Evolutionary conservation across 2,797 vertebrate species (phyloP).

Genomic region (Lagorchestes hirsutus): DNA sequence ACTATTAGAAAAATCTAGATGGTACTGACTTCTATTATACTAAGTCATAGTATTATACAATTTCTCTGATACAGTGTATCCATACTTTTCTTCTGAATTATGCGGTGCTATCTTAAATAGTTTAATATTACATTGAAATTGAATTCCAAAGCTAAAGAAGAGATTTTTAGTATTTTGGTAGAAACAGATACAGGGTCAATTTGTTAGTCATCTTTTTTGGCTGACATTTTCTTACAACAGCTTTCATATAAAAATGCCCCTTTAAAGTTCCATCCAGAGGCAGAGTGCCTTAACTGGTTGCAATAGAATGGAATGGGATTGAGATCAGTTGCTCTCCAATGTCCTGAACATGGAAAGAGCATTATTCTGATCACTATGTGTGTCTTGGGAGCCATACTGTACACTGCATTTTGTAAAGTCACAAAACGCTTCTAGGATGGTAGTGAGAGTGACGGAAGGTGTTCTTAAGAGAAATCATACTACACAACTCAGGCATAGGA

Average conservation of each 20-base stretch:
- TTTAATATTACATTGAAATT: slow-evolving; percentile 77
- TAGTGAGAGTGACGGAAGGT: slow-evolving; percentile 35
- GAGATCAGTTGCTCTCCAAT: not conserved
- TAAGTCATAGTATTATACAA: slow-evolving; percentile 76
- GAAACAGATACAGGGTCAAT: slow-evolving; percentile 61
- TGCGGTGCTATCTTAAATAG: slow-evolving; percentile 75
- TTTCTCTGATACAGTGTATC: slow-evolving; percentile 72
- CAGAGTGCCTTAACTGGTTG: not conserved
- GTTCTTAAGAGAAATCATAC: slow-evolving; percentile 68
- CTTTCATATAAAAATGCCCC: slow-evolving; percentile 28
- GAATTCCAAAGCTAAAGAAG: slow-evolving; percentile 70
- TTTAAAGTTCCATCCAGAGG: not conserved
- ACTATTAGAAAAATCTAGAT: slow-evolving; percentile 81
- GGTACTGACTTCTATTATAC: slow-evolving; percentile 81
- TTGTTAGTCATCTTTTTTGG: slow-evolving; percentile 63
- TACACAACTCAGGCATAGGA: slow-evolving; percentile 56
- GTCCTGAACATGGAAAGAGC: slow-evolving; percentile 6
- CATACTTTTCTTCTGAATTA: slow-evolving; percentile 82
- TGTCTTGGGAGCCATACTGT: slow-evolving; percentile 20
- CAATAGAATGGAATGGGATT: not conserved
- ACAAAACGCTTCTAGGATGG: slow-evolving; percentile 49
- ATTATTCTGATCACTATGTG: slow-evolving; percentile 42
- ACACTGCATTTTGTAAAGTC: slow-evolving; percentile 45
- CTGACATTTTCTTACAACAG: slow-evolving; percentile 56
- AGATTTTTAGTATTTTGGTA: slow-evolving; percentile 63